Evolutionary conservation across 2,797 vertebrate genomes (phyloP).

Genomic region (Toxotes lorentzi): DNA sequence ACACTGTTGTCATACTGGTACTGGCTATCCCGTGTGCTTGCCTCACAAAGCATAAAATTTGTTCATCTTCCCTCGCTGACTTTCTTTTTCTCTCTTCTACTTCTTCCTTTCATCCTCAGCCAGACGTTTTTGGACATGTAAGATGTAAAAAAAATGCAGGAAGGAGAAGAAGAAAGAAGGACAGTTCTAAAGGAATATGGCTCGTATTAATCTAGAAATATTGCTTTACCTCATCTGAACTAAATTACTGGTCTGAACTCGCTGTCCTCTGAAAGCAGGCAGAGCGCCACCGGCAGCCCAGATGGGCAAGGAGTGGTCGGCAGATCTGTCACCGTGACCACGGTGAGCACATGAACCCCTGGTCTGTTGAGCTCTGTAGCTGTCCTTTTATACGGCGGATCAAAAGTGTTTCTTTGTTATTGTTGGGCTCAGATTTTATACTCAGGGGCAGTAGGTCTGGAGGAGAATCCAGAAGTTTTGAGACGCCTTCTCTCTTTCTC

Average conservation of each 20-base stretch:
- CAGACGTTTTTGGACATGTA: constrained; percentile 85
- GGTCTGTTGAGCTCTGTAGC: constrained; percentile 63
- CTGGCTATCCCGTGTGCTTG: constrained; percentile 33
- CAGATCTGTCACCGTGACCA: constrained; percentile 81
- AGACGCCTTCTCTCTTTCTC: constrained; percentile 17
- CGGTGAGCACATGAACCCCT: constrained; percentile 72
- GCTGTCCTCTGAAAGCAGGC: constrained; percentile 82
- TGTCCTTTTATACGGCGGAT: constrained; percentile 71
- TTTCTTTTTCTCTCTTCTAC: constrained; percentile 58
- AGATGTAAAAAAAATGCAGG: constrained; percentile 78
- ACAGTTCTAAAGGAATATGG: constrained; percentile 85
- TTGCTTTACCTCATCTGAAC: constrained; percentile 88
- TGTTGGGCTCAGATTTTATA: constrained; percentile 69
- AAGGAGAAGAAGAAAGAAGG: constrained; percentile 80
- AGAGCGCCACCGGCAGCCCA: constrained; percentile 80
- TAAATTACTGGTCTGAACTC: constrained; percentile 87
- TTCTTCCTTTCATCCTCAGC: constrained; percentile 81
- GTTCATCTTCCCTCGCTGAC: constrained; percentile 60
- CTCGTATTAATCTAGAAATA: constrained; percentile 88
- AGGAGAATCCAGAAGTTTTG: constrained; percentile 56
- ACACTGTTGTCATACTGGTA: constrained; percentile 34
- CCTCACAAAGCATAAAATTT: constrained; percentile 62
- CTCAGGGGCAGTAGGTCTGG: constrained; percentile 65
- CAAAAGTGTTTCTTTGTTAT: constrained; percentile 78
- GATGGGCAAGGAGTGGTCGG: constrained; percentile 81